A percentile compares a stretch with the other conserved stretches of the same genome.
Conservation (phyloP, 2,797 vertebrate genomes). For the Danionella dracula region DNA sequence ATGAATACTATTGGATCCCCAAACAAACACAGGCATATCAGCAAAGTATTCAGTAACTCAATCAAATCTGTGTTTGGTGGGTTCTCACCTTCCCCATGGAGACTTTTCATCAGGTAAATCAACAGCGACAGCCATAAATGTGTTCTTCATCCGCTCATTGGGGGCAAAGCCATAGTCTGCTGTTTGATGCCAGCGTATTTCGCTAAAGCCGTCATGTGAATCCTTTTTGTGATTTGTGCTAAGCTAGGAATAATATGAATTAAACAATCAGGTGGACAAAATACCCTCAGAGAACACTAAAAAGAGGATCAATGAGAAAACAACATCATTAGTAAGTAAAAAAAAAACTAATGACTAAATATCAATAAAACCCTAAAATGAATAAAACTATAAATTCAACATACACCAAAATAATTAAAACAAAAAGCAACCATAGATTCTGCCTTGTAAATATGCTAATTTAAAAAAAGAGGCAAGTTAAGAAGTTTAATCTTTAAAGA, state of each 20-base stretch:
- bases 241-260: conserved; percentile 54
- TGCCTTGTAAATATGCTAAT: no score
- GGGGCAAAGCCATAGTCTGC: conserved; percentile 78
- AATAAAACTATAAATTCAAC: no score
- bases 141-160: conserved; percentile 76
- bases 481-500: no score
- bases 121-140: conserved; percentile 89
- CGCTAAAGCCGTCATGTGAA: conserved; percentile 57
- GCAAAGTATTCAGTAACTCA: background rate
- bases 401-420: no score
- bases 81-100: conserved; percentile 71
- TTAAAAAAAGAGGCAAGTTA: no score
- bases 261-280: no score
- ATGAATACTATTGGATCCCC: conserved; percentile 72
- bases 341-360: no score
- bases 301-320: no score
- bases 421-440: no score
- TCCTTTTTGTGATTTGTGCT: conserved; percentile 40
- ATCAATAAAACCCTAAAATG: no score
- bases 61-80: background rate
- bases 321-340: no score
- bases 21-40: background rate
- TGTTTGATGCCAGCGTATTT: conserved; percentile 91
- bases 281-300: no score
- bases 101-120: conserved; percentile 79